phyloP scores from a whole-genome alignment of 2,797 vertebrate genomes.

The Balearica regulorum region DNA sequence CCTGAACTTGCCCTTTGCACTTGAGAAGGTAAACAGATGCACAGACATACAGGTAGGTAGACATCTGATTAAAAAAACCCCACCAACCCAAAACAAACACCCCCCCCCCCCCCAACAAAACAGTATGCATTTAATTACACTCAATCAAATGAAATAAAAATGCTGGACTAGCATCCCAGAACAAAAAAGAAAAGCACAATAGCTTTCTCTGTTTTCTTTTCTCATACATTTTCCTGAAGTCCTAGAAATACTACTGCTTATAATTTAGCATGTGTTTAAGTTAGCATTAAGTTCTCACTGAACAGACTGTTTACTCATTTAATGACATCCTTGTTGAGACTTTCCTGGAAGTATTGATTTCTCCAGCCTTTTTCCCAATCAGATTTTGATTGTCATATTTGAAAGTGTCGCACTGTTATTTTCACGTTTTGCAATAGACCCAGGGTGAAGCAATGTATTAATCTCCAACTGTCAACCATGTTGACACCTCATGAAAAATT shows the following conservation, averaged over 20 bases:
- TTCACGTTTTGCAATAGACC: neutral
- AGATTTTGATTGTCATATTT: neutral
- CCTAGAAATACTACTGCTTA: neutral
- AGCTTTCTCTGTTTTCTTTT: neutral
- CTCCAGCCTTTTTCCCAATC: neutral
- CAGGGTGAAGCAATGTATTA: neutral
- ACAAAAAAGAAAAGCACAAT: neutral
- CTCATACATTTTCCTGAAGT: neutral
- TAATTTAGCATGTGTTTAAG: neutral
- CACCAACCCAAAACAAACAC: neutral
- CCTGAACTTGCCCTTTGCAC: neutral
- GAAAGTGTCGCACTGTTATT: neutral
- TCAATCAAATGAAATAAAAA: neutral
- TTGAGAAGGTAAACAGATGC: neutral
- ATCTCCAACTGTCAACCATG: constrained; percentile 16
- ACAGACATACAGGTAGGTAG: neutral
- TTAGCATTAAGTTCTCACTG: neutral
- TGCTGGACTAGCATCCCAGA: neutral
- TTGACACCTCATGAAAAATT: constrained; percentile 33
- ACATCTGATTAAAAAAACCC: neutral
- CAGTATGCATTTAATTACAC: neutral
- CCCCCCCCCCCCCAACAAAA: rapidly evolving
- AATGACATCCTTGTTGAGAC: neutral
- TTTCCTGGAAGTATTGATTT: neutral
- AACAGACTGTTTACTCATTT: neutral